phyloP scores from a whole-genome alignment of 2,113 vertebrate species.

The Propithecus coquereli region DNA sequence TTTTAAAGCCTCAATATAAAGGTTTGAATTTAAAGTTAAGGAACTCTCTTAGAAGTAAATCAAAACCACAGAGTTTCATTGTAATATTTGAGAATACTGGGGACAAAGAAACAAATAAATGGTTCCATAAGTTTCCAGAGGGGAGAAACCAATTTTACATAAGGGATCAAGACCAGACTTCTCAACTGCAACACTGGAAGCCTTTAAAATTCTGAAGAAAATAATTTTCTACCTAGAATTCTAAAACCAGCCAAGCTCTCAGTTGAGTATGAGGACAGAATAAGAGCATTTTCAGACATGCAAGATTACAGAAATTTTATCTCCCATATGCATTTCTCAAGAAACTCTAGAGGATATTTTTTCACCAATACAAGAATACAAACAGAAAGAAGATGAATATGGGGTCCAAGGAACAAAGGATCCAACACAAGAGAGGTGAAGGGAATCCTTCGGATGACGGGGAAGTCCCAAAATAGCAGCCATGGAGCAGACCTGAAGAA shows the following conservation, averaged over 20 bases:
- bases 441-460: not conserved
- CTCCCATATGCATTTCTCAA: not conserved
- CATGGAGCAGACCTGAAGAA: not conserved
- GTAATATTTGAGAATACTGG: not conserved
- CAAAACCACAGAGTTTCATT: not conserved
- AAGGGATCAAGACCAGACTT: not conserved
- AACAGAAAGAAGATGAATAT: not conserved
- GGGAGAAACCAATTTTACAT: not conserved
- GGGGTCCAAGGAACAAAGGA: not conserved
- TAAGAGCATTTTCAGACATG: not conserved
- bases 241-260: not conserved
- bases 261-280: not conserved
- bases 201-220: not conserved
- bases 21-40: not conserved
- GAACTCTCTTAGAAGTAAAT: not conserved
- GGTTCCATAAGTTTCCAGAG: not conserved
- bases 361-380: not conserved
- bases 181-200: not conserved
- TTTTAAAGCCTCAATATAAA: not conserved
- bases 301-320: not conserved
- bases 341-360: not conserved
- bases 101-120: not conserved
- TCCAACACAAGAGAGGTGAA: not conserved
- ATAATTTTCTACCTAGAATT: not conserved
- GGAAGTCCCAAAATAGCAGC: not conserved